Conservation (phyloP, 2,797 vertebrate genomes). For the Gallinago nigripennis region DNA sequence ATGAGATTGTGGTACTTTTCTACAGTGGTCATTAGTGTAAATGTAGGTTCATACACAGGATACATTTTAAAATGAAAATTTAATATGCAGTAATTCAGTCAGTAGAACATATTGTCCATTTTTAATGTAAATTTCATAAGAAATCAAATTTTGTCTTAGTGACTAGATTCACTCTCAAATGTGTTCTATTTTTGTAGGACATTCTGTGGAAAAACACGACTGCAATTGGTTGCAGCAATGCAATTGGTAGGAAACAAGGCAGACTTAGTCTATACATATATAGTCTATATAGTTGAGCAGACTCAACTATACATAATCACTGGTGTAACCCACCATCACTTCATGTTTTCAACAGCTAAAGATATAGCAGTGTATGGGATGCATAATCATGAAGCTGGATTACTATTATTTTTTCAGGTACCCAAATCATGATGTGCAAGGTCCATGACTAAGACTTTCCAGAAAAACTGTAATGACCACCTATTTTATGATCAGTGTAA, state of each 20-base stretch:
- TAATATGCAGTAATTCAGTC: background rate
- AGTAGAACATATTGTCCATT: background rate
- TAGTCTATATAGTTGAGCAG: too few species aligned
- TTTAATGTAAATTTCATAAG: background rate
- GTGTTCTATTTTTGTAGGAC: background rate
- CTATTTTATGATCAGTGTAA: conserved; percentile 4
- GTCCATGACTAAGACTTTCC: conserved; percentile 4
- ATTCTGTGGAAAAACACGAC: background rate
- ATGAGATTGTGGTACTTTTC: too few species aligned
- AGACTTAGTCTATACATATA: background rate
- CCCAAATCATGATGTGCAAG: background rate
- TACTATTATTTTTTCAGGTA: conserved; percentile 2
- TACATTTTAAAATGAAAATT: too few species aligned
- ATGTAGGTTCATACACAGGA: too few species aligned
- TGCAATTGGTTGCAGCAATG: background rate
- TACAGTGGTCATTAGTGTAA: too few species aligned
- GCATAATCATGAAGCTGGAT: background rate
- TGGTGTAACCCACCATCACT: background rate
- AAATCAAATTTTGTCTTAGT: background rate
- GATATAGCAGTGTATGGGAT: background rate
- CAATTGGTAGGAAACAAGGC: background rate
- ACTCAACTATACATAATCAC: background rate
- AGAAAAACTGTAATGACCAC: conserved; percentile 15
- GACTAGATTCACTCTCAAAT: background rate
- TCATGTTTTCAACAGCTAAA: background rate